A percentile compares a stretch with the other conserved stretches of the same genome.
phyloP scores from a whole-genome alignment of 2,113 vertebrate genomes.

The Phalacrocorax brasilianus region DNA sequence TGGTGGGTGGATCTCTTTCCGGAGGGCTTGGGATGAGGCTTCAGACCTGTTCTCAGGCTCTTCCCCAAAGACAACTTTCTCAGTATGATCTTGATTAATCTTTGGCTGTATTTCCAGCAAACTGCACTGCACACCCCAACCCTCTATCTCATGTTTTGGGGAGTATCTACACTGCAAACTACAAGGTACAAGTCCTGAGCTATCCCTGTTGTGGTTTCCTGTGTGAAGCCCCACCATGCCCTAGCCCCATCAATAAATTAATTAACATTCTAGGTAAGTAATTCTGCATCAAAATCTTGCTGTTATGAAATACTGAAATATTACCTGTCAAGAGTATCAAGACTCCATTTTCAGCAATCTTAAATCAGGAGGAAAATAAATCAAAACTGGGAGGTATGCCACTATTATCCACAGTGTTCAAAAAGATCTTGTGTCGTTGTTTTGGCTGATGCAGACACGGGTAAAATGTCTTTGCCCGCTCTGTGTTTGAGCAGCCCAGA shows the following conservation, averaged over 20 bases:
- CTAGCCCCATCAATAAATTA: not conserved
- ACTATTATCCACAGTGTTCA: not conserved
- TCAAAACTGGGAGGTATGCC: not conserved
- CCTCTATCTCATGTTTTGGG: not conserved
- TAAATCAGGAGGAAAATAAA: not conserved
- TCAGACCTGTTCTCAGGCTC: not conserved
- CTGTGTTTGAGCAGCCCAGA: not conserved
- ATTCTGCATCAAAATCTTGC: not conserved
- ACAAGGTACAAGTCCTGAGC: not conserved
- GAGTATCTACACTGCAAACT: not conserved
- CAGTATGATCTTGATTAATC: not conserved
- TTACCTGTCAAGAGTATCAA: not conserved
- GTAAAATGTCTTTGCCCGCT: not conserved
- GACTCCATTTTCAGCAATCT: not conserved
- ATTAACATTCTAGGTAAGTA: not conserved
- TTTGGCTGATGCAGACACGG: not conserved
- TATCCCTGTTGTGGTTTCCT: accelerated
- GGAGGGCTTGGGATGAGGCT: not conserved
- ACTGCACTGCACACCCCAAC: accelerated
- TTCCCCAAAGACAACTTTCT: not conserved
- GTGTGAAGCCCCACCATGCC: not conserved
- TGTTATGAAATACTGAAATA: not conserved
- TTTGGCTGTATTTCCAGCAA: not conserved
- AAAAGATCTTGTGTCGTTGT: not conserved
- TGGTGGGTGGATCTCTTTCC: not conserved